These are phyloP conservation scores for Ormyrus labotus DNA, from an alignment of 2,888 invertebrate species.

Conservation along the genomic window DNA sequence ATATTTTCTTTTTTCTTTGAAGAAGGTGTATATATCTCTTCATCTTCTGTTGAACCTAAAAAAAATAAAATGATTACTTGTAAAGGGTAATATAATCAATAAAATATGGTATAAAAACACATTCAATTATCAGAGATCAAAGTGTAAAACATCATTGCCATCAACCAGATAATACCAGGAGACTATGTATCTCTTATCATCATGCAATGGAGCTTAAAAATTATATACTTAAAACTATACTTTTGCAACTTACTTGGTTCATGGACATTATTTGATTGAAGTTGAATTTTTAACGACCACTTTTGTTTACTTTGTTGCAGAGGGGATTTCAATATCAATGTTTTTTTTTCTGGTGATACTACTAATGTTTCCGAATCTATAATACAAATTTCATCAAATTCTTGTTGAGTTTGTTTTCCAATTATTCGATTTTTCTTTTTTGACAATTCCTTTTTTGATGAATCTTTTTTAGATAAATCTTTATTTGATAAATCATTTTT, in stretches of 20 bases:
- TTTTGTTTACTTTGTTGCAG: constrained; percentile 59
- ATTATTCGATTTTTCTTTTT: constrained; percentile 35
- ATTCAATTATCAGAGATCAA: constrained; percentile 70
- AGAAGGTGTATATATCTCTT: constrained; percentile 57
- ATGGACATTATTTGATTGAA: constrained; percentile 54
- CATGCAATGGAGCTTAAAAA: constrained; percentile 45
- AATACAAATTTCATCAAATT: constrained; percentile 58
- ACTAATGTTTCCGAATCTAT: constrained; percentile 60
- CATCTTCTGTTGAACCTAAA: constrained; percentile 59
- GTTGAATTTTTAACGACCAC: constrained; percentile 68
- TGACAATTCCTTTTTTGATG: background rate
- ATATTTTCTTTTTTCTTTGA: constrained; percentile 46
- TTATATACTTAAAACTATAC: background rate
- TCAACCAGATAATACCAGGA: constrained; percentile 62
- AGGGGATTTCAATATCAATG: constrained; percentile 35
- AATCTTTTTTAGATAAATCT: no score
- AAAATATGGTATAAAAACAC: constrained; percentile 29
- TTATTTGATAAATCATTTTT: background rate
- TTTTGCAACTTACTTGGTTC: constrained; percentile 54
- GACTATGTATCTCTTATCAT: constrained; percentile 62
- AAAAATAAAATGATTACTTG: constrained; percentile 33
- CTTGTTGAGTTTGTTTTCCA: constrained; percentile 48
- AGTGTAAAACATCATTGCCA: constrained; percentile 68
- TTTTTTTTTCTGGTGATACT: constrained; percentile 32
- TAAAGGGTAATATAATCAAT: background rate